Evolutionary conservation across 2,888 invertebrate species (phyloP), one percentile per base, ranked within the genome.

Genomic region (Acleris emargana): DNA sequence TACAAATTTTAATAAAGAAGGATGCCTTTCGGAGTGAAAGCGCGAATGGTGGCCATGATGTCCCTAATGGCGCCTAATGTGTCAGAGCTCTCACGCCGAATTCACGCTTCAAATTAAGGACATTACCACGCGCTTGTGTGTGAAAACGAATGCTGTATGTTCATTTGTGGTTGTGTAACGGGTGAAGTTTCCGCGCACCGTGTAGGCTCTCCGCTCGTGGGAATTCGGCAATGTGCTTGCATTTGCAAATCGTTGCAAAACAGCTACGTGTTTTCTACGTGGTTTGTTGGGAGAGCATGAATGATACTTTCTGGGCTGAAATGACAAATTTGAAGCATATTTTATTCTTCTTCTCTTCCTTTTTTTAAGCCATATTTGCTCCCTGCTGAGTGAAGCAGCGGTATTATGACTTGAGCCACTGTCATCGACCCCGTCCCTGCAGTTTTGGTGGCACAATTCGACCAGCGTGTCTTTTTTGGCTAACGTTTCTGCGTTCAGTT

Each of bases 21-120:
- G 76, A 75, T 76, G 69, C 72, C 63, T 71, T 69, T 71, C 73
- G 66, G 68, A 62, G 62, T 66, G 57, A 66, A 55, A 62, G 62
- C 67, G 70, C 61, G 68, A 72, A 69, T 75, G 75, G 75, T 75
- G 74, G 75, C 68, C 71, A 71, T 67, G 71, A 73, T 72, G 72
- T 68, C 70, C 67, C 69, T 74, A 73, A 75, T 74, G 75, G 63
- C 67, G 71, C 74, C 71, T 79, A 78, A 79, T 78, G 79, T 74
- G 75, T 71, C 71, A 70, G 67, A 73, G 71, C 71, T 72, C 71
- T 73, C 71, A 71, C 67, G 62, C 68, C 50, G 68, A 75, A 72
- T 76, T 73, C 69, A 55, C 63, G 67, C 68, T 62, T 64, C 64
- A 68, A 64, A 68, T 67, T 73, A 67, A 67, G 64, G 67, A 62